Percentiles rank a stretch among this genome's conserved stretches.
Conservation (phyloP, 53 echinoderm and acorn worm species). For the Paracentrotus lividus region DNA sequence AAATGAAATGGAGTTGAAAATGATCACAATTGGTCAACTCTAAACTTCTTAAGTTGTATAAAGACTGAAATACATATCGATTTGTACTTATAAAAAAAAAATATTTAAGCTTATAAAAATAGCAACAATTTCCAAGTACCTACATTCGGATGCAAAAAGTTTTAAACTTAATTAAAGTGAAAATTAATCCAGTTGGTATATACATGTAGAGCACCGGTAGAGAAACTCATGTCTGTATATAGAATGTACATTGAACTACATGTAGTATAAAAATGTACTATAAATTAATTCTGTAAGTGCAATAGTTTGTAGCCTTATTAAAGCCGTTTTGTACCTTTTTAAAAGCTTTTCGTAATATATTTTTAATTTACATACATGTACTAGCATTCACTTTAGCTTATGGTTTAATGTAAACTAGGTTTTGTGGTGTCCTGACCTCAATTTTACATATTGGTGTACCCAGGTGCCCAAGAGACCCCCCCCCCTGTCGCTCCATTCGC, state of each 20-base stretch:
- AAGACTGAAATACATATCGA: neutral
- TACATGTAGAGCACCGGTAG: neutral
- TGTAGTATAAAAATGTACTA: too few species aligned
- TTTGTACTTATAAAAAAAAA: neutral
- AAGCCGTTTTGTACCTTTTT: neutral
- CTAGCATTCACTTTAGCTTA: neutral
- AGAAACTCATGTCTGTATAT: neutral
- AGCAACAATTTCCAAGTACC: too few species aligned
- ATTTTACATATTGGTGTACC: too few species aligned
- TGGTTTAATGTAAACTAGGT: neutral
- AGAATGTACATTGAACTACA: neutral
- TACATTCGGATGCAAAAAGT: too few species aligned
- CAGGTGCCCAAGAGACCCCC: too few species aligned
- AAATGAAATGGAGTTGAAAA: neutral
- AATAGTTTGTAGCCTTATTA: conserved; percentile 35
- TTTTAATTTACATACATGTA: neutral
- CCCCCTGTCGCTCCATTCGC: too few species aligned
- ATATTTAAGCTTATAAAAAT: too few species aligned
- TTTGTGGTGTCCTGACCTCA: neutral
- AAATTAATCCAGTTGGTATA: neutral
- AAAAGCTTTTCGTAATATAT: neutral
- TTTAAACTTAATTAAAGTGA: neutral
- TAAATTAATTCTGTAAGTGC: conserved; percentile 34
- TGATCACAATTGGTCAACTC: neutral
- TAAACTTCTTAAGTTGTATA: neutral